Evolutionary conservation across 2,113 vertebrate genomes (phyloP).

Genomic region (Calyptommatus sinebrachiatus): DNA sequence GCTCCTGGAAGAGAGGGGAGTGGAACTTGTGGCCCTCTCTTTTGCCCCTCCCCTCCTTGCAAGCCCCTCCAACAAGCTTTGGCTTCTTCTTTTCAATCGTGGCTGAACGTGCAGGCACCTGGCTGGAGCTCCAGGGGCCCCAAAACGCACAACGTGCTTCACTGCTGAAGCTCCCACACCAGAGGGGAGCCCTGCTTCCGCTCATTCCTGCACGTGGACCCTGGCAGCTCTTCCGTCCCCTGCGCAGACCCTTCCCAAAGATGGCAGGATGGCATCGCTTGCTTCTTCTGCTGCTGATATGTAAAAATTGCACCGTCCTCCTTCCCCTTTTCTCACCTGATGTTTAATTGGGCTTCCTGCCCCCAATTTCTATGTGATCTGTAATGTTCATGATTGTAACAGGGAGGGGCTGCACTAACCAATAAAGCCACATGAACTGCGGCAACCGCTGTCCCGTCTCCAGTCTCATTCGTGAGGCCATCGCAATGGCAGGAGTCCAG

Average conservation of each 20-base stretch:
- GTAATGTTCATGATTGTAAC: slow-evolving; percentile 83
- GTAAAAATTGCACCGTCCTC: background rate
- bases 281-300: background rate
- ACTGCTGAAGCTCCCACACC: slow-evolving; percentile 3
- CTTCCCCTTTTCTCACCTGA: slow-evolving; percentile 75
- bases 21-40: slow-evolving; percentile 32
- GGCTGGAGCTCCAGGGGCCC: slow-evolving; percentile 24
- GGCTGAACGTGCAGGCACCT: slow-evolving; percentile 26
- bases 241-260: slow-evolving; percentile 69
- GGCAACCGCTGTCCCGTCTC: slow-evolving; percentile 27
- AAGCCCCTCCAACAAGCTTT: slow-evolving; percentile 27
- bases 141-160: slow-evolving; percentile 32
- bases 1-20: slow-evolving; percentile 3
- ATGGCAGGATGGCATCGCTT: slow-evolving; percentile 40
- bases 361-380: slow-evolving; percentile 71
- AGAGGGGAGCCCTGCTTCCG: slow-evolving; percentile 74
- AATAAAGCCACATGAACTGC: slow-evolving; percentile 85
- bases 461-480: background rate
- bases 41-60: background rate
- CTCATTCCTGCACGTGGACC: slow-evolving; percentile 87
- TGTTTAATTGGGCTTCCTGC: slow-evolving; percentile 68
- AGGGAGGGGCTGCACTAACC: slow-evolving; percentile 76
- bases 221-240: slow-evolving; percentile 73
- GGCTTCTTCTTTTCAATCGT: background rate
- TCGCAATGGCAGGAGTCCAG: no score